Evolutionary conservation across 2,888 invertebrate species (phyloP).

Genomic region (Lasioglossum morio): DNA sequence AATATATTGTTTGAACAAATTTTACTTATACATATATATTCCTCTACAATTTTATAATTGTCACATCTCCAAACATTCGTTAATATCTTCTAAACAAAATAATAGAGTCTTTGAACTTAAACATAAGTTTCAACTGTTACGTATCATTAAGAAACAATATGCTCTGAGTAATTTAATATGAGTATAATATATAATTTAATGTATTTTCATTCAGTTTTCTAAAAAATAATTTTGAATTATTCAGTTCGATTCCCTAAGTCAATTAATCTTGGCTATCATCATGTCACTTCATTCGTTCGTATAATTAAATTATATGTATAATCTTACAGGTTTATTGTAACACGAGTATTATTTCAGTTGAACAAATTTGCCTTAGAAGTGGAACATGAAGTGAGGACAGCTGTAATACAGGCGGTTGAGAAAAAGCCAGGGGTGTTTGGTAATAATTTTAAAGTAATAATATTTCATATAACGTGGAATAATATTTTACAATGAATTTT

Average conservation of each 20-base stretch:
- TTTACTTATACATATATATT: not conserved
- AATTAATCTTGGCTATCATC: not conserved
- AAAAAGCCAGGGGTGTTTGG: conserved; percentile 89
- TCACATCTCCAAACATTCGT: not conserved
- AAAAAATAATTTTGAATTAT: not conserved
- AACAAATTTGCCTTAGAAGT: conserved; percentile 89
- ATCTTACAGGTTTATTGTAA: not conserved
- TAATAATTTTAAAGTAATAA: conserved; percentile 79
- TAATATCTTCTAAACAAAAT: not conserved
- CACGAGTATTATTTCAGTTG: conserved; percentile 85
- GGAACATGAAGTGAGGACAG: conserved; percentile 89
- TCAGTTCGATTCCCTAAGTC: not conserved
- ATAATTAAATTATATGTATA: not conserved
- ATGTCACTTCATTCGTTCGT: not conserved
- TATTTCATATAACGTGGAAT: not conserved
- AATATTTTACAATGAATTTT: not conserved
- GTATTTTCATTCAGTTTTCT: not conserved
- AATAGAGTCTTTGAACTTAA: not conserved
- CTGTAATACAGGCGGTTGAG: conserved; percentile 90
- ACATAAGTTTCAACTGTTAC: not conserved
- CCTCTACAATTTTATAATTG: not conserved
- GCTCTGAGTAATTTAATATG: not conserved
- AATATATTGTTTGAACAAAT: not conserved
- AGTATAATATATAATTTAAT: too few relatives aligned
- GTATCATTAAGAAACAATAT: not conserved